Conservation (phyloP, 1,140 invertebrate species). For the Bombus polaris region DNA sequence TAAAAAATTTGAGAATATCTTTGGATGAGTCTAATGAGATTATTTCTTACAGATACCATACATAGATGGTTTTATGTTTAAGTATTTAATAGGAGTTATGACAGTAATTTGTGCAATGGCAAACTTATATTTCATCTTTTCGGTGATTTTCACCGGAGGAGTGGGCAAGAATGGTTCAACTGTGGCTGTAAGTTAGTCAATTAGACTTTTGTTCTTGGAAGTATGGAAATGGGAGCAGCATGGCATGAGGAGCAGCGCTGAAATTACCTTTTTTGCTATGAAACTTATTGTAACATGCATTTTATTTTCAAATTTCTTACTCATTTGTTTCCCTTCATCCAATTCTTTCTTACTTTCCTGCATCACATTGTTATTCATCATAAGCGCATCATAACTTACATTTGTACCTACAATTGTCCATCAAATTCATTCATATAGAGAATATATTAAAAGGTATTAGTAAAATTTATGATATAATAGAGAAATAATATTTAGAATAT, state of each 20-base stretch:
- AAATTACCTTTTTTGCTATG: conserved; percentile 73
- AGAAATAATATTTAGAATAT: conserved; percentile 32
- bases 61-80: conserved; percentile 87
- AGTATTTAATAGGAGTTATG: conserved; percentile 88
- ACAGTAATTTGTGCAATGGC: conserved; percentile 87
- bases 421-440: background rate
- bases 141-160: conserved; percentile 95
- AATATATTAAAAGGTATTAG: background rate
- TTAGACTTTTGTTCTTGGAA: conserved; percentile 73
- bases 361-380: conserved; percentile 27
- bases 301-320: conserved; percentile 50
- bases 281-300: conserved; percentile 68
- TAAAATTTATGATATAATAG: background rate
- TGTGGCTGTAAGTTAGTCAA: conserved; percentile 89
- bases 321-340: conserved; percentile 40
- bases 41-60: conserved; percentile 83
- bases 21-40: conserved; percentile 66
- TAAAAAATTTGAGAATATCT: conserved; percentile 29
- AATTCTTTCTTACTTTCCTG: conserved; percentile 28
- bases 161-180: conserved; percentile 98
- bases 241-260: conserved; percentile 80
- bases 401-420: background rate
- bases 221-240: conserved; percentile 78
- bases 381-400: conserved; percentile 27
- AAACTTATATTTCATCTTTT: conserved; percentile 87